A percentile compares a stretch with the other conserved stretches of the same genome.
These are phyloP conservation scores for Etheostoma spectabile DNA, from an alignment of 2,113 vertebrate genomes.

Conservation along the genomic window DNA sequence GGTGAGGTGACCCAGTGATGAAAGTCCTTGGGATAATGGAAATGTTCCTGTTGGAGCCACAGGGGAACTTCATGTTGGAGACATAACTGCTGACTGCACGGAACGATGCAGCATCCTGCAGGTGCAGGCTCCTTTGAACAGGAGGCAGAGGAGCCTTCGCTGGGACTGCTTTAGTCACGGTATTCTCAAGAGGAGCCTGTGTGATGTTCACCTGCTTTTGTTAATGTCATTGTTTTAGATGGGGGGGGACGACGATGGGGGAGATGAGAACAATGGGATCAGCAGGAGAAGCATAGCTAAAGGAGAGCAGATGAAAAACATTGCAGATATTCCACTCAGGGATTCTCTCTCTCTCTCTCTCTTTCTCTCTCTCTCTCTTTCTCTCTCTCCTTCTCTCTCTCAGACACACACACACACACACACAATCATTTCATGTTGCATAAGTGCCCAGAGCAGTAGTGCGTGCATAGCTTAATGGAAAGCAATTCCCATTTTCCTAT, in stretches of 20 bases:
- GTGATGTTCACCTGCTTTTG: conserved; percentile 38
- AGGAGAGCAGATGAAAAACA: neutral
- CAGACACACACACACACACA: neutral
- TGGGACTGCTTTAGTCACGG: conserved; percentile 9
- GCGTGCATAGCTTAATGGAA: neutral
- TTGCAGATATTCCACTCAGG: neutral
- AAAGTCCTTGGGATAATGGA: conserved; percentile 72
- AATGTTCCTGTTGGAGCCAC: conserved; percentile 60
- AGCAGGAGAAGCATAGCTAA: neutral
- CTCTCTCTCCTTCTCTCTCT: neutral
- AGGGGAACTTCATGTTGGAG: conserved; percentile 54
- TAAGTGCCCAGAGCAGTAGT: neutral
- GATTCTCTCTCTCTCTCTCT: neutral
- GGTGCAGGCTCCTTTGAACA: conserved; percentile 57
- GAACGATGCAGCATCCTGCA: conserved; percentile 52
- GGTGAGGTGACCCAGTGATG: conserved; percentile 39
- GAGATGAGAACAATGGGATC: conserved; percentile 15
- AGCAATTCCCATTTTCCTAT: neutral
- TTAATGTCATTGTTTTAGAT: conserved; percentile 34
- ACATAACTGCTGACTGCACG: conserved; percentile 64
- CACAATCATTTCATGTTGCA: conserved; percentile 6
- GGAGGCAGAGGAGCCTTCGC: conserved; percentile 11
- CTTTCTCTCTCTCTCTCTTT: too few species aligned
- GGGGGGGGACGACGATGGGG: conserved; percentile 10
- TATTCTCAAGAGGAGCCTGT: conserved; percentile 21